Base-by-base conservation (phyloP, 2,113 vertebrate species). In the Myotis brandtii region DNA sequence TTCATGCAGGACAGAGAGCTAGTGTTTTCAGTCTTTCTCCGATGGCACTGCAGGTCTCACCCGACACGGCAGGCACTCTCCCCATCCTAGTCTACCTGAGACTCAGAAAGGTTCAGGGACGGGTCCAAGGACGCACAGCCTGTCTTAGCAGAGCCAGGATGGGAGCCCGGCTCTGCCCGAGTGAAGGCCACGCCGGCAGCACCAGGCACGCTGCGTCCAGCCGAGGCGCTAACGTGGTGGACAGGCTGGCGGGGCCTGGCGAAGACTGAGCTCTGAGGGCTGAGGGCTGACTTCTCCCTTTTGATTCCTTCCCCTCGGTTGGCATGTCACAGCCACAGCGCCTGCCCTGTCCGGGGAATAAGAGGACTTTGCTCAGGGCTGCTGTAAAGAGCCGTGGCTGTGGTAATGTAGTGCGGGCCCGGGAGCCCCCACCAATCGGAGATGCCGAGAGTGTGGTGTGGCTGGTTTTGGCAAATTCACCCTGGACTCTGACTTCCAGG, bases 191-290 rank as follows among this genome's bases (percentile, higher is more conserved):
- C 0, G 3, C 17, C 0, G 2, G 9, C 0, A 27, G 46, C n/a
- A 37, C 20, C 13, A 3, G 0, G 0, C 30, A 2, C 3, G n/a
- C 20, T 59, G 27, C 23, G 10, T 37, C 27, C 17, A 23, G 34
- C 30, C 13, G 9, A 34, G 37, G 48, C 21, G 23, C 23, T 43
- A 3, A 30, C 32, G 12, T 40, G 91, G 32, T 46, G 48, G 56
- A 54, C 27, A 25, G 8, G n/a, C 34, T 64, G 62, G 27, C 6
- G 11, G 9, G 40, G 20, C 40, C 40, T 77, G 2, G 6, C 7
- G 67, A 95, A 54, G 37, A 14, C 32, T 14, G 6, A 82, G 50
- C 10, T 1, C 30, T 48, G 25, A 34, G 7, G 52, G 34, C 20
- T 34, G 30, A 21, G 43, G 32, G 27, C 21, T 32, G 64, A 34